These are phyloP conservation scores for Hystrix cristata DNA, from an alignment of 2,113 vertebrate genomes.

Conservation along the genomic window DNA sequence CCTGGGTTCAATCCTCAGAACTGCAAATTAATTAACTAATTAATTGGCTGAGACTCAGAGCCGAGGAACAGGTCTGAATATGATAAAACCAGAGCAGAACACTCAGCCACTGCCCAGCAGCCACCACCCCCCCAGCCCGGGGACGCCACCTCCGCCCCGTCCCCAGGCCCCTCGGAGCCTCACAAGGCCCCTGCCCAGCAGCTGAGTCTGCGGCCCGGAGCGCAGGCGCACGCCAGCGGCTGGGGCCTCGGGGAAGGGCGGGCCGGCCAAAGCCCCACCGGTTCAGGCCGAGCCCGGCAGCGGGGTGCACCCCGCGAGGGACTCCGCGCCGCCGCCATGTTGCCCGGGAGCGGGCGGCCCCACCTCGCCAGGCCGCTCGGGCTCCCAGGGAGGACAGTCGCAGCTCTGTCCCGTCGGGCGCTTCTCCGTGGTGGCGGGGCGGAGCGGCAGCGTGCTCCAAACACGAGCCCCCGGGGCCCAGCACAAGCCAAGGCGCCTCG, in stretches of 20 bases:
- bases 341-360: not conserved
- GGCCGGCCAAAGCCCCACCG: not conserved
- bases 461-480: not conserved
- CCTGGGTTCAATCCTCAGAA: not conserved
- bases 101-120: rapidly evolving
- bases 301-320: not conserved
- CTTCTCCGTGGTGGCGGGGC: too few relatives aligned
- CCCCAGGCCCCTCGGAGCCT: not conserved
- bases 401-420: not conserved
- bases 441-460: not conserved
- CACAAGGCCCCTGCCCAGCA: not conserved
- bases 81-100: not conserved
- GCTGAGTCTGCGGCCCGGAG: not conserved
- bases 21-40: not conserved
- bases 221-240: not conserved
- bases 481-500: not conserved
- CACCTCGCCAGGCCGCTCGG: too few relatives aligned
- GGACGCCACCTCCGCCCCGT: not conserved
- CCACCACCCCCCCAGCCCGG: not conserved
- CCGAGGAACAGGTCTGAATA: not conserved
- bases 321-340: too few relatives aligned
- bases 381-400: not conserved
- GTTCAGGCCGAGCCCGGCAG: not conserved
- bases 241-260: not conserved
- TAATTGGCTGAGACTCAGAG: not conserved